Percentiles rank a stretch among this genome's conserved stretches.
phyloP scores from a whole-genome alignment of 2,888 invertebrate species.

The Electrophaes corylata region DNA sequence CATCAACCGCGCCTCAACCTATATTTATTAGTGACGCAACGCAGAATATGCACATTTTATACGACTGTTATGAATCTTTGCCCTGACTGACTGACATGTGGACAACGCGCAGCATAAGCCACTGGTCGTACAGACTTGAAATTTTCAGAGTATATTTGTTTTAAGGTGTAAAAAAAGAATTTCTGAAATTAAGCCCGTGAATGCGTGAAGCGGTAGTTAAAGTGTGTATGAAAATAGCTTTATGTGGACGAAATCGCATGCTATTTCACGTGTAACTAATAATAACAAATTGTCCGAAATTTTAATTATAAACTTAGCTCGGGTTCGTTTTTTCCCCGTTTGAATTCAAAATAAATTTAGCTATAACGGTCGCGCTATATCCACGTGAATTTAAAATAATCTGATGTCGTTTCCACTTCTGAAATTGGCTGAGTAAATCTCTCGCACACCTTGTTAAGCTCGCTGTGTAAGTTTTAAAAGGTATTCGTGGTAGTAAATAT shows the following conservation, averaged over 20 bases:
- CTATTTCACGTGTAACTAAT: too few species aligned
- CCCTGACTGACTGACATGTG: too few species aligned
- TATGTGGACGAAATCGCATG: too few species aligned
- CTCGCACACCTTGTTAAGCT: constrained; percentile 15
- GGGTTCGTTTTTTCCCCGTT: not conserved
- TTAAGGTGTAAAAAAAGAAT: too few species aligned
- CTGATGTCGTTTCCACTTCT: not conserved
- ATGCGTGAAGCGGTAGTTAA: too few species aligned
- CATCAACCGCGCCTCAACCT: not conserved
- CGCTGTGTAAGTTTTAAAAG: constrained; percentile 15
- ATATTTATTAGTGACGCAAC: not conserved
- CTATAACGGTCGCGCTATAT: not conserved
- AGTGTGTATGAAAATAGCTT: too few species aligned
- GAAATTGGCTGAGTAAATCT: constrained; percentile 10
- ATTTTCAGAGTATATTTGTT: too few species aligned
- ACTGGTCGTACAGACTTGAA: too few species aligned
- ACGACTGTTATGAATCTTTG: too few species aligned
- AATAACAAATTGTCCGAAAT: not conserved
- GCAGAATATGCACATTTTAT: not conserved
- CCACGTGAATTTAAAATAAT: not conserved
- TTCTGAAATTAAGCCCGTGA: too few species aligned
- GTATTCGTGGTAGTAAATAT: constrained; percentile 40
- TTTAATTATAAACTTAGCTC: not conserved
- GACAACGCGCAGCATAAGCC: too few species aligned
- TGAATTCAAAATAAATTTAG: not conserved